Percentiles rank a stretch among this genome's conserved stretches.
Evolutionary conservation across 2,888 invertebrate species (phyloP).

Genomic region (Macrosiphum euphorbiae): DNA sequence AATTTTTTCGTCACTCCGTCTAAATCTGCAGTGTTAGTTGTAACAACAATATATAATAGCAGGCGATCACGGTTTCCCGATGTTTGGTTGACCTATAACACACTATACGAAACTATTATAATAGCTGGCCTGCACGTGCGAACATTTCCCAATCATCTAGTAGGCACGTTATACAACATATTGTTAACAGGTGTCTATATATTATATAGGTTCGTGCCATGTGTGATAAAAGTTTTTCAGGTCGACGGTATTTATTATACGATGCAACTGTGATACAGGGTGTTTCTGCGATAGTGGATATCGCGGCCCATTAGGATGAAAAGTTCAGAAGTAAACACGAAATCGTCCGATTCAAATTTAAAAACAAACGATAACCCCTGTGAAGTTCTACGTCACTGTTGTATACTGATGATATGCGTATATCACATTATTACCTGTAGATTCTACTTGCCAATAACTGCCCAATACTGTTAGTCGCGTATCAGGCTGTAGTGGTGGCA

Average conservation of each 20-base stretch:
- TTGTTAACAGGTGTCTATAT: not conserved
- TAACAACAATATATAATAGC: not conserved
- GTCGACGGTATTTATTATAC: not conserved
- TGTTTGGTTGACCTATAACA: not conserved
- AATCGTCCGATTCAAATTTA: not conserved
- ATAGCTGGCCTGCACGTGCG: not conserved
- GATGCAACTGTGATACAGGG: not conserved
- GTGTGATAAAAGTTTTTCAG: not conserved
- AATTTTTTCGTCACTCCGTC: not conserved
- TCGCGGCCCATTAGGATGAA: not conserved
- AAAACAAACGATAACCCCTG: not conserved
- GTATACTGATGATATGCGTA: not conserved
- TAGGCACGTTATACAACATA: not conserved
- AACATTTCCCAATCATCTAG: not conserved
- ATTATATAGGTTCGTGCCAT: not conserved
- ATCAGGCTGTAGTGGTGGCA: too few species aligned
- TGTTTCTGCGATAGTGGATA: not conserved
- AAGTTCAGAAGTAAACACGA: not conserved
- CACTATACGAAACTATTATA: not conserved
- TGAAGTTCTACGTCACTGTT: not conserved
- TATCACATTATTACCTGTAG: not conserved
- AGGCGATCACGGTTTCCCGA: not conserved
- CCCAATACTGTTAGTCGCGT: not conserved
- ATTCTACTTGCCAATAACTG: not conserved
- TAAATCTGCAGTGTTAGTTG: not conserved